These are phyloP conservation scores for Morpho achilles DNA, from an alignment of 2,888 invertebrate genomes.

Conservation along the genomic window DNA sequence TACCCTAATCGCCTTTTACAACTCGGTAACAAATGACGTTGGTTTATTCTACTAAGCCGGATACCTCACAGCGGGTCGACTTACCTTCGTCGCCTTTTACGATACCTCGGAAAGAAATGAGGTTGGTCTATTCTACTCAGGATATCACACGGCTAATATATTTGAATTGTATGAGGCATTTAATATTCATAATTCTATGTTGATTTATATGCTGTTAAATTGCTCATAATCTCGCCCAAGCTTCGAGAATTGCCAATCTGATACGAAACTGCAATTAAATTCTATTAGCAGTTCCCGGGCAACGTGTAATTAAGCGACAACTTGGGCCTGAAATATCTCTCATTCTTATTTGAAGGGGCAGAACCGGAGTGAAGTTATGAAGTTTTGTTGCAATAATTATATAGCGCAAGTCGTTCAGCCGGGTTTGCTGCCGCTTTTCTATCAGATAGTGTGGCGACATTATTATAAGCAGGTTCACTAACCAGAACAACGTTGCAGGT, in stretches of 20 bases:
- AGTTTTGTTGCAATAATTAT: constrained; percentile 67
- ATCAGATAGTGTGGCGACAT: constrained; percentile 60
- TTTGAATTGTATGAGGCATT: constrained; percentile 29
- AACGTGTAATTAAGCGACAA: constrained; percentile 65
- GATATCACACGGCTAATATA: not conserved
- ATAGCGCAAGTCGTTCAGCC: constrained; percentile 43
- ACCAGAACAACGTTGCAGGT: not conserved
- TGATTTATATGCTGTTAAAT: constrained; percentile 29
- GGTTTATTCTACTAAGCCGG: no score
- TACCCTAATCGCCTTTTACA: no score
- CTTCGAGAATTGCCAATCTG: constrained; percentile 27
- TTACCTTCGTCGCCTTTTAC: no score
- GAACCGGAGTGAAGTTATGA: constrained; percentile 51
- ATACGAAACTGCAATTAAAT: constrained; percentile 61
- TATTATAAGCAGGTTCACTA: constrained; percentile 36
- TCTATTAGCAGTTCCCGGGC: constrained; percentile 66
- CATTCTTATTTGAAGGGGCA: constrained; percentile 60
- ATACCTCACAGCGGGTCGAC: no score
- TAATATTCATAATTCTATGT: constrained; percentile 28
- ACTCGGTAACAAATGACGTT: no score
- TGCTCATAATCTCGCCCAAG: constrained; percentile 23
- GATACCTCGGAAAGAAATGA: no score
- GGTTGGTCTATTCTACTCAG: no score
- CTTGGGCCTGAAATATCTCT: constrained; percentile 64
- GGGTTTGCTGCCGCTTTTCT: constrained; percentile 33